Evolutionary conservation across 2,888 invertebrate species (phyloP).

Genomic region (Mermis nigrescens): DNA sequence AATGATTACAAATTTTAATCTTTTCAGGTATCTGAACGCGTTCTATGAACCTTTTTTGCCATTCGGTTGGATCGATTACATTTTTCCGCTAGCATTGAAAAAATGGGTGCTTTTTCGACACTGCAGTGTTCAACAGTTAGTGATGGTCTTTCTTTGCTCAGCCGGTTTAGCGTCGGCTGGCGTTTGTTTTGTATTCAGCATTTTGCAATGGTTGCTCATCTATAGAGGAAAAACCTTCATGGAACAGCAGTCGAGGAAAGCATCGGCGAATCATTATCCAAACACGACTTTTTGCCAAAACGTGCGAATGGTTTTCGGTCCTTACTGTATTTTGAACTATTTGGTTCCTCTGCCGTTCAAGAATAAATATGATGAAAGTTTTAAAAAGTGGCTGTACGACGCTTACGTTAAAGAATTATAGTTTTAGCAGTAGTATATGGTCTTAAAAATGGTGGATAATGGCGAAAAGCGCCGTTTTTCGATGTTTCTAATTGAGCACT

Average conservation of each 20-base stretch:
- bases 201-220: conserved; percentile 1
- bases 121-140: neutral
- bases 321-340: conserved; percentile 26
- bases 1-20: no score
- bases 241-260: no score
- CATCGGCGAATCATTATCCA: no score
- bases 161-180: neutral
- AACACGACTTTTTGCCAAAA: no score
- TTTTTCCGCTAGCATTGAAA: conserved; percentile 1
- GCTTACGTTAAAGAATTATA: conserved; percentile 1
- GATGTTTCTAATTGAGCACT: no score
- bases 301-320: conserved; percentile 28
- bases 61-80: no score
- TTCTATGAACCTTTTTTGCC: no score
- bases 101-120: neutral
- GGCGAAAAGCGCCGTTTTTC: no score
- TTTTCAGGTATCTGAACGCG: no score
- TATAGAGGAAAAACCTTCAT: conserved; percentile 1
- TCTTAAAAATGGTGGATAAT: no score
- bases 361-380: neutral
- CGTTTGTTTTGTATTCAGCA: conserved; percentile 6
- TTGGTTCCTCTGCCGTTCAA: conserved; percentile 24
- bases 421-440: no score
- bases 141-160: neutral
- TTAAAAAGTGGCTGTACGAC: neutral